phyloP scores from a whole-genome alignment of 2,888 invertebrate species.

The Stenichneumon culpator region DNA sequence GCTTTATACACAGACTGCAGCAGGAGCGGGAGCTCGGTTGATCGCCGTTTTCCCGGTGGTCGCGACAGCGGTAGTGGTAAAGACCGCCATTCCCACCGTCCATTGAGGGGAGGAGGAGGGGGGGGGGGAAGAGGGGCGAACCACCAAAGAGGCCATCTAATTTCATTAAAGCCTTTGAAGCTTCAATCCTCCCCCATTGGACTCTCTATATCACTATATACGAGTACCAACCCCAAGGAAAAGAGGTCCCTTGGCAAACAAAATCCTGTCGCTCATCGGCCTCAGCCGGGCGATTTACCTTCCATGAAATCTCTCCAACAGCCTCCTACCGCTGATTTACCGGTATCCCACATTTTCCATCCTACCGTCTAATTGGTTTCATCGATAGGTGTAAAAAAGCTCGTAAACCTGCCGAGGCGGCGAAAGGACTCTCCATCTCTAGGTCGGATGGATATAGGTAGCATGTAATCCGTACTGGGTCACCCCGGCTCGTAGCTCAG shows the following conservation, averaged over 20 bases:
- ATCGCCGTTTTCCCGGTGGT: conserved; percentile 65
- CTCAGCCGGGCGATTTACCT: conserved; percentile 23
- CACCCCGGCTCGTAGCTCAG: not conserved
- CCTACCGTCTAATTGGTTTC: conserved; percentile 28
- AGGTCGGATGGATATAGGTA: not conserved
- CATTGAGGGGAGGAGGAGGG: conserved; percentile 56
- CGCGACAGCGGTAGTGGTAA: conserved; percentile 68
- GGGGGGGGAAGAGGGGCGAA: conserved; percentile 51
- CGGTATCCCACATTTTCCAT: conserved; percentile 9
- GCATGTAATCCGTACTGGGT: not conserved
- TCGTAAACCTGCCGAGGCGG: not conserved
- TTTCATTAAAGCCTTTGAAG: conserved; percentile 79
- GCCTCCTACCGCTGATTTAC: conserved; percentile 6
- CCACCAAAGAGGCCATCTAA: conserved; percentile 78
- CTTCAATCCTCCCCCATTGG: conserved; percentile 19
- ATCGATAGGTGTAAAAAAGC: not conserved
- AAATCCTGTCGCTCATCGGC: conserved; percentile 54
- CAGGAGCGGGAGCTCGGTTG: conserved; percentile 56
- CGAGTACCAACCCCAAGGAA: conserved; percentile 15
- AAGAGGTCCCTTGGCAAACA: conserved; percentile 55
- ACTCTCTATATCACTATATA: conserved; percentile 3
- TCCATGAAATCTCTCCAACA: conserved; percentile 13
- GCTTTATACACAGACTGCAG: conserved; percentile 25
- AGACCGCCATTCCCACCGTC: conserved; percentile 75
- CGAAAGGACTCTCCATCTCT: not conserved